These are phyloP conservation scores for Dipus sagitta DNA, from an alignment of 2,797 vertebrate genomes.

Conservation along the genomic window DNA sequence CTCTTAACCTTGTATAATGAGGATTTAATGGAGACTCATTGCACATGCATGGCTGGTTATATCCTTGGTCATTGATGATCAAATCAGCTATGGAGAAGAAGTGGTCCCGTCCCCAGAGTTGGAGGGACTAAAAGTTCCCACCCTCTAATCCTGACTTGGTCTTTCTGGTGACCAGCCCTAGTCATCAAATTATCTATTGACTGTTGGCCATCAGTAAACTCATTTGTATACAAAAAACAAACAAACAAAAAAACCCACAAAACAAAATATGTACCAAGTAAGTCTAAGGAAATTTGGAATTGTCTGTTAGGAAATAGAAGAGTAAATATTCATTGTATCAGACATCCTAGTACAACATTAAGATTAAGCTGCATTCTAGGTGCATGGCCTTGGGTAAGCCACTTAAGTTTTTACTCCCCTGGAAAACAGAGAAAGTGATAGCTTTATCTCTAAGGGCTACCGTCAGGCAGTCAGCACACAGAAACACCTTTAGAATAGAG, in stretches of 20 bases:
- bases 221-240: too few relatives aligned
- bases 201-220: background rate
- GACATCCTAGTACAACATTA: background rate
- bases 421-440: background rate
- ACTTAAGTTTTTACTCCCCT: background rate
- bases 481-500: background rate
- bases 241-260: too few relatives aligned
- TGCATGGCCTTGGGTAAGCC: background rate
- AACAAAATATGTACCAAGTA: too few relatives aligned
- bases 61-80: background rate
- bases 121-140: background rate
- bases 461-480: background rate
- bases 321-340: background rate
- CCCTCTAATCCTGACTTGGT: background rate
- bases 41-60: background rate
- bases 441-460: background rate
- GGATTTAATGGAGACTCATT: background rate
- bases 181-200: background rate
- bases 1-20: background rate
- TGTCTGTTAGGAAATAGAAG: background rate
- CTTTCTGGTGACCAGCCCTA: background rate
- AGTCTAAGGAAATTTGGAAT: background rate
- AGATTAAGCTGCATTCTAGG: background rate
- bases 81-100: background rate
- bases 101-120: too few relatives aligned